Evolutionary conservation across 23 tunicate genomes (phyloP), one percentile per base, ranked within the genome.

Genomic region (Styela clava): DNA sequence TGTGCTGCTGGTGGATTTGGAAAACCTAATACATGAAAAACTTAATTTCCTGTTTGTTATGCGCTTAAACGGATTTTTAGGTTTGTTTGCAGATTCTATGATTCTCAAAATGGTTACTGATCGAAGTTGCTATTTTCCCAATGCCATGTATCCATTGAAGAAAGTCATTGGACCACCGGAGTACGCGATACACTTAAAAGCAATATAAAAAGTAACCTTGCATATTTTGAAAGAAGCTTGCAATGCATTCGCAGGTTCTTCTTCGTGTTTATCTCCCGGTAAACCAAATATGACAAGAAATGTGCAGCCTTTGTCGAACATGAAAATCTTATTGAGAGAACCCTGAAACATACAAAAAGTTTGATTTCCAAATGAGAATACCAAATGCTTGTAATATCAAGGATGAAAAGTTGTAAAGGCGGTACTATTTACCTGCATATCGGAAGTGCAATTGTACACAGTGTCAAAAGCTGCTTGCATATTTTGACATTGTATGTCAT

Each of bases 251-350:
- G 99, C 99, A 1, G 99, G 97, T 65, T 96, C 99, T 62, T 88
- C 88, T 62, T 96, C 99, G 80, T 96, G 96, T 61, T 96, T 96
- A 34, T 90, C 86, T 34, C 99, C 99, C 18, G 99, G 99, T 33
- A 96, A 69, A 51, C 99, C 99, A 78, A 90, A 96, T 34, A 92
- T 92, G 37, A 88, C 84, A 2, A 96, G 82, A 71, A 96, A 87
- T 9, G 99, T 96, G 72, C 99, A 96, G 2, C 95, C 98, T 78
- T 96, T 96, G 88, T 96, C 99, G 78, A 96, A 96, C 97, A 96
- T 91, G 83, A 96, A 96, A 1, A 96, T 88, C 74, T 96, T 96
- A 71, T 96, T 96, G 12, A 93, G n/a, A 5, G 93, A 69, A 2
- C 98, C 98, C 52, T 76, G 64, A 37, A 76, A 67, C 9, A 76